Conservation (phyloP, 1,140 invertebrate genomes). For the Papilio dardanus region DNA sequence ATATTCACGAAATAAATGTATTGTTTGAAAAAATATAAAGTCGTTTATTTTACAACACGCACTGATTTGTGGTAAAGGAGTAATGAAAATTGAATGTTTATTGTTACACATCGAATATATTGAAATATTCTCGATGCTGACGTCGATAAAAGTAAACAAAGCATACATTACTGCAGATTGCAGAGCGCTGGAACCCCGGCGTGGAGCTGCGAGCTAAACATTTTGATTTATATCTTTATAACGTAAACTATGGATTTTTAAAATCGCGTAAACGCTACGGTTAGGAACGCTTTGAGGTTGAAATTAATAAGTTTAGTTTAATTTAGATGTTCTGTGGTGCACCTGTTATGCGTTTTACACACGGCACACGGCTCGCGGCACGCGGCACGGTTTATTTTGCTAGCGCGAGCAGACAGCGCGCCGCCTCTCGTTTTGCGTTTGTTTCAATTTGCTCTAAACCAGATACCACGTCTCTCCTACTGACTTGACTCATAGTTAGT, state of each 20-base stretch:
- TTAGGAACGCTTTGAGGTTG: background rate
- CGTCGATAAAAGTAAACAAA: slow-evolving; percentile 26
- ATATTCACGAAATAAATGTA: slow-evolving; percentile 61
- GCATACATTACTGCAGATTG: slow-evolving; percentile 13
- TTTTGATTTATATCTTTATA: slow-evolving; percentile 34
- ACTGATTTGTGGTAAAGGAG: slow-evolving; percentile 12
- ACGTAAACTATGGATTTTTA: slow-evolving; percentile 26
- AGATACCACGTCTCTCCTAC: slow-evolving; percentile 2
- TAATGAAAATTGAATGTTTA: slow-evolving; percentile 36
- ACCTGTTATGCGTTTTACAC: slow-evolving; percentile 11
- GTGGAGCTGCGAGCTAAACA: background rate
- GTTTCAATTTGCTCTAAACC: slow-evolving; percentile 24
- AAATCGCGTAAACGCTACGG: slow-evolving; percentile 8
- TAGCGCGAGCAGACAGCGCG: slow-evolving; percentile 44
- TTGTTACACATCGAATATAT: slow-evolving; percentile 29
- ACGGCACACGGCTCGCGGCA: background rate
- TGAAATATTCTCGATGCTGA: slow-evolving; percentile 27
- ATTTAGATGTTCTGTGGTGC: slow-evolving; percentile 15
- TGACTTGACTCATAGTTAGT: slow-evolving; percentile 18
- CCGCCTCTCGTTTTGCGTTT: slow-evolving; percentile 39
- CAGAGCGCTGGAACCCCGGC: background rate
- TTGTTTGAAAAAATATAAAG: slow-evolving; percentile 49
- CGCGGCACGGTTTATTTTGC: slow-evolving; percentile 44
- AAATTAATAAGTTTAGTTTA: slow-evolving; percentile 1
- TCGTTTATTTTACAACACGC: slow-evolving; percentile 38